Percentiles rank a stretch among this genome's conserved stretches.
Evolutionary conservation across 53 echinoderm and acorn worm species (phyloP).

Genomic region (Echinometra lucunter): DNA sequence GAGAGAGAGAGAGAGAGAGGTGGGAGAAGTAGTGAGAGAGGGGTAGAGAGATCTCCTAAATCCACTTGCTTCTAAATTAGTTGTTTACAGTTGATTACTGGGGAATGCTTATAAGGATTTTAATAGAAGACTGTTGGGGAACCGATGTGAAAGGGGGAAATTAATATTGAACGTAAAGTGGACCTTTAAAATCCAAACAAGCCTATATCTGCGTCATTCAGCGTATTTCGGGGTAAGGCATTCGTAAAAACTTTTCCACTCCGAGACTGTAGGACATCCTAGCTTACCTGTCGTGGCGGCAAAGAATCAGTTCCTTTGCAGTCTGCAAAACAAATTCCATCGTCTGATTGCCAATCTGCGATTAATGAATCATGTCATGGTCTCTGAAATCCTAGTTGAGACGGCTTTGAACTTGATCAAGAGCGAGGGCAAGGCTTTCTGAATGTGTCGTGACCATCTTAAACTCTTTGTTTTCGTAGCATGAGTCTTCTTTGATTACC

Average conservation of each 20-base stretch:
- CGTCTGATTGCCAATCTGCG: slow-evolving; percentile 40
- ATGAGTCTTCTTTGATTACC: not conserved
- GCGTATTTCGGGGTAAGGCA: not conserved
- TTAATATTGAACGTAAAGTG: not conserved
- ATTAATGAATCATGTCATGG: not conserved
- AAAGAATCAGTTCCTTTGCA: not conserved
- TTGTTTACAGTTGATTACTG: not conserved
- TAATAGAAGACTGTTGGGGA: not conserved
- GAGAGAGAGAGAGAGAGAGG: not conserved
- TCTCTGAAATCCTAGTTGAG: not conserved
- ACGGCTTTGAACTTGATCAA: not conserved
- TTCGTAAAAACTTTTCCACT: not conserved
- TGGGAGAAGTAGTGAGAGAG: not conserved
- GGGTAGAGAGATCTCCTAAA: too few relatives aligned
- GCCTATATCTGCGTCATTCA: not conserved
- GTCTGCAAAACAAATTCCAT: slow-evolving; percentile 40
- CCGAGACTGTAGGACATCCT: not conserved
- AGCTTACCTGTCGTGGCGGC: not conserved
- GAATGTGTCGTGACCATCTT: not conserved
- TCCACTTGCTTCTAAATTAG: too few relatives aligned
- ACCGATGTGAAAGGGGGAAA: not conserved
- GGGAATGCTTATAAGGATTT: not conserved
- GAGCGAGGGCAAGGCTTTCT: not conserved
- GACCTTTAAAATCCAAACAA: not conserved
- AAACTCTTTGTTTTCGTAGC: slow-evolving; percentile 14